Evolutionary conservation across 2,888 invertebrate genomes (phyloP), one percentile per base, ranked within the genome.

Genomic region (Mamestra brassicae): DNA sequence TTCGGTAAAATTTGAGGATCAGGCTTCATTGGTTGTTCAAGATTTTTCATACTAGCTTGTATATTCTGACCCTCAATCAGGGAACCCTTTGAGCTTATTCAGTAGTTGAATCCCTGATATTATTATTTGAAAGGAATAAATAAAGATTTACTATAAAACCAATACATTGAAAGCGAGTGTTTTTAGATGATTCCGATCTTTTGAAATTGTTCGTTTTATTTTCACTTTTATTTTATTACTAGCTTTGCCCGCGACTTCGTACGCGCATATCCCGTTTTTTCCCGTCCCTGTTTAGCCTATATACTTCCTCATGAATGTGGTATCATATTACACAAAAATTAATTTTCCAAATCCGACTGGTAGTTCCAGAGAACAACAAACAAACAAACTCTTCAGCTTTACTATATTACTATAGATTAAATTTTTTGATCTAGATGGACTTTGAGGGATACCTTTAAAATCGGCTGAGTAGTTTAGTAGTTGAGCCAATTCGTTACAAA

Each of bases 111-210:
- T 76, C 57, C 52, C 15, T 10, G 7, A 71, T 68, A 69, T 76
- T 82, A 76, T 72, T 77, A 67, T 77, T 73, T 85, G 77, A 71
- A 83, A 76, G 61, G 67, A 76, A 76, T 76, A 81, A 62, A 55
- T 69, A 72, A 47, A 72, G 63, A 54, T 84, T 63, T 65, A 57
- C 50, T 57, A 4, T 38, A 52, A 76, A 54, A 57, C 36, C 63
- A 76, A 67, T 78, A 63, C 4, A 58, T 15, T 50, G 34, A 52
- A 55, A n/a, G 50, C 50, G 57, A 62, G 64, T 76, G 65, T 63
- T 55, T 76, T 82, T 64, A 15, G 36, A 26, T 50, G 54, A 55
- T 50, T 67, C 7, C 36, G 36, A 64, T 68, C 11, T 68, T 67
- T 81, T 63, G 13, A 50, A 80, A 68, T 60, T 50, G 50, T 50